Evolutionary conservation across 2,797 vertebrate genomes (phyloP), one percentile per base, ranked within the genome.

Genomic region (Dendrocincla fuliginosa): DNA sequence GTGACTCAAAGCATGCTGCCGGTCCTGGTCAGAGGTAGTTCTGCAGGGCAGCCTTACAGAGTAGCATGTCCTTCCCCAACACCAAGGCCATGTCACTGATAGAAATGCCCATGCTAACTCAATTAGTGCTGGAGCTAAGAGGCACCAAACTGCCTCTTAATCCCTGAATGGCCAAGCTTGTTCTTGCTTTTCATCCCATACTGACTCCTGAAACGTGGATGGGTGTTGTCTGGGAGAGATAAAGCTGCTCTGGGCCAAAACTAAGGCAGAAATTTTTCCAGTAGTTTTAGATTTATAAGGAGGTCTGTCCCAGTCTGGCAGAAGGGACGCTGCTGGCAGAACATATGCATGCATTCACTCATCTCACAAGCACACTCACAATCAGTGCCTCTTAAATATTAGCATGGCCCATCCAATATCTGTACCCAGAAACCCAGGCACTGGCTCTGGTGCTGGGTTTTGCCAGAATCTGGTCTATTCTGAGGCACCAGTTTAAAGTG

Each of bases 161-260:
- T 67, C 7, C 5, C 5, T 1, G 14, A 11, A 49, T 1, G 0
- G 23, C 42, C 41, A 16, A 28, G 22, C 23, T 20, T 13, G 16
- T 25, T 41, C 41, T 25, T 39, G 68, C 6, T 8, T 56, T 68
- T 74, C 4, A 0, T 32, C 30, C 46, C 1, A 0, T 55, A 46
- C 35, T 49, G 53, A 32, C 19, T 47, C 14, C 14, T 44, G n/a
- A 46, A 27, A 30, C 2, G 5, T 19, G 16, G 42, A 16, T 33
- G n/a, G 19, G 9, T 14, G 6, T 44, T 3, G 0, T 30, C 53
- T 15, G 24, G 35, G 32, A 49, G 7, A 49, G 9, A 33, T 28
- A 11, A 22, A 8, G 27, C 35, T 24, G 39, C 11, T 23, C 53
- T 17, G 27, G 18, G 33, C 35, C 35, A 33, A 55, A 74, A 44